These are phyloP conservation scores for Trissolcus brochymenae DNA, from an alignment of 2,888 invertebrate genomes.

Conservation along the genomic window DNA sequence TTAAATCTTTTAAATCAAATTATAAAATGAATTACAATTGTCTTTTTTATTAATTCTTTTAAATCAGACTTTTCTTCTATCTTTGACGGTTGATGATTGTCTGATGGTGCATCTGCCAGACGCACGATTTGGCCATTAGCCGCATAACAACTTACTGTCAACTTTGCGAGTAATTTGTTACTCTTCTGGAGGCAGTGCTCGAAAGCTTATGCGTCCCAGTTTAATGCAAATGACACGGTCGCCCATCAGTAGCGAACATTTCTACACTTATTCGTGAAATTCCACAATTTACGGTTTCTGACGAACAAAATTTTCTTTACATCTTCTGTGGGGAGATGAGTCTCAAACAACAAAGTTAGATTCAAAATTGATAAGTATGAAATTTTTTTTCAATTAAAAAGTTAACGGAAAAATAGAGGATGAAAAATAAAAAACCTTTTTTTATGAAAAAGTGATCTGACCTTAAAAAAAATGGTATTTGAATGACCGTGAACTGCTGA, in stretches of 20 bases:
- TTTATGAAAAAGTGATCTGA: too few relatives aligned
- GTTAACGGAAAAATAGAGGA: background rate
- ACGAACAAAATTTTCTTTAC: slow-evolving; percentile 17
- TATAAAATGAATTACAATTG: too few relatives aligned
- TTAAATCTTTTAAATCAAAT: too few relatives aligned
- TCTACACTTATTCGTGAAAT: slow-evolving; percentile 29
- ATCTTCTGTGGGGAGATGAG: too few relatives aligned
- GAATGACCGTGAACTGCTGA: too few relatives aligned
- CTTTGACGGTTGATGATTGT: slow-evolving; percentile 38
- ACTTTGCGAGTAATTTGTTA: slow-evolving; percentile 52
- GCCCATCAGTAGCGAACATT: slow-evolving; percentile 23
- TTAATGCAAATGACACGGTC: slow-evolving; percentile 52
- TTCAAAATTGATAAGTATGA: background rate
- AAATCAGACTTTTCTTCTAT: slow-evolving; percentile 20
- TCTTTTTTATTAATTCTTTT: background rate
- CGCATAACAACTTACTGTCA: slow-evolving; percentile 49
- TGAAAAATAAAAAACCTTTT: too few relatives aligned
- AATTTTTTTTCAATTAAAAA: background rate
- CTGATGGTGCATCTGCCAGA: slow-evolving; percentile 39
- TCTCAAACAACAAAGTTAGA: background rate
- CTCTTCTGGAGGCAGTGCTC: slow-evolving; percentile 22
- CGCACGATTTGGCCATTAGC: slow-evolving; percentile 42
- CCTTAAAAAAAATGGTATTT: too few relatives aligned
- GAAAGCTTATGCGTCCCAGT: slow-evolving; percentile 37
- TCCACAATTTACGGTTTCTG: slow-evolving; percentile 19